Percentiles rank a stretch among this genome's conserved stretches.
phyloP scores from a whole-genome alignment of 2,797 vertebrate genomes.

The Manis pentadactyla region DNA sequence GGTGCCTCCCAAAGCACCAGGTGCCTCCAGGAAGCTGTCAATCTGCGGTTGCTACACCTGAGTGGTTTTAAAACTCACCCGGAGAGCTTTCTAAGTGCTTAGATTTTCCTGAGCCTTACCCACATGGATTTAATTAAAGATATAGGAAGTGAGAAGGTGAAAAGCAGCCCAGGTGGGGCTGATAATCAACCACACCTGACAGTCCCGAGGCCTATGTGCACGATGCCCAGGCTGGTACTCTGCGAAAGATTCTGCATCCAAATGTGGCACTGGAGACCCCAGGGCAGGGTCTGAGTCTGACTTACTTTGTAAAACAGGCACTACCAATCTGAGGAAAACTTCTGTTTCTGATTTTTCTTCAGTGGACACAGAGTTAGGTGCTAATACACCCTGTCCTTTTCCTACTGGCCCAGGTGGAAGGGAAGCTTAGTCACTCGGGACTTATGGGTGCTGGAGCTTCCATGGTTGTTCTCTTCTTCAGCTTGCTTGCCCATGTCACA shows the following conservation, averaged over 20 bases:
- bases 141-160: fast-evolving
- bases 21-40: not conserved
- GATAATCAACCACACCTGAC: not conserved
- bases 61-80: not conserved
- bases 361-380: not conserved
- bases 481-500: not conserved
- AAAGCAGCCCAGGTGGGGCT: not conserved
- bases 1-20: not conserved
- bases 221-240: fast-evolving
- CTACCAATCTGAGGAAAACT: not conserved
- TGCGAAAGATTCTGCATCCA: fast-evolving
- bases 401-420: not conserved
- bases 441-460: not conserved
- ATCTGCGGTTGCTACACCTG: not conserved
- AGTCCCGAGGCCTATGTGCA: fast-evolving
- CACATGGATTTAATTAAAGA: not conserved
- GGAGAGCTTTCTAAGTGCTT: not conserved
- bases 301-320: not conserved
- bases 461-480: not conserved
- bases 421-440: not conserved
- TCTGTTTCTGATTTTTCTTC: not conserved
- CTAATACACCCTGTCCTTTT: not conserved
- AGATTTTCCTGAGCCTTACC: fast-evolving
- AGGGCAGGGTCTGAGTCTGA: not conserved
- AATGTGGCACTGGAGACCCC: not conserved